Base-by-base conservation (phyloP, 2,113 vertebrate genomes). In the Crotalus viridis region DNA sequence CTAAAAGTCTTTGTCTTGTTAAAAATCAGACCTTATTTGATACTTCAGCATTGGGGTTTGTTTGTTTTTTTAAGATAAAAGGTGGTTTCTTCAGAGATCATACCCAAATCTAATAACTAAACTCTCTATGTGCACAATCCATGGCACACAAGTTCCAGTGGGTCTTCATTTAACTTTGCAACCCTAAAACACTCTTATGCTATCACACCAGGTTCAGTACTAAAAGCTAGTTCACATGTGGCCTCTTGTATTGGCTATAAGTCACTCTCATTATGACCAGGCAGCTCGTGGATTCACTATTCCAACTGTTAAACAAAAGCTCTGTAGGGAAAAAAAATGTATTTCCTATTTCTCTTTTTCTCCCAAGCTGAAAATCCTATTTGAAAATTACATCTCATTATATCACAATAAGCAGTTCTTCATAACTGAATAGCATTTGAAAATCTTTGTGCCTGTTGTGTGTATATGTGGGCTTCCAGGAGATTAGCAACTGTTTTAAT, bases 321-420 rank as follows among this genome's bases (percentile, higher is more conserved):
- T 74, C 4, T 54, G 87, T 74, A 13, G 5, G 1, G 0, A n/a
- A 26, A 5, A 48, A 54, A 90, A 43, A 1, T 0, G 0, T 88
- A 39, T 86, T 93, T 61, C n/a, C 46, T 33, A 22, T 52, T 57
- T 33, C 26, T 24, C 64, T 33, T 55, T 92, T 64, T 4, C n/a
- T 48, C 46, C 54, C 39, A 87, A 69, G 87, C 94, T 94, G 94
- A 48, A 95, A 95, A 94, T 94, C 92, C 92, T 95, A 90, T 93
- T 94, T 95, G 93, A 95, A 95, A 96, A 97, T 97, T 94, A 91
- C 51, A 92, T 94, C 90, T 97, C 97, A 98, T 97, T 96, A 95
- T 89, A 93, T 95, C 94, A 94, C 94, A 96, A 97, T 95, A 87
- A 95, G 87, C 86, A 92, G 86, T 95, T 94, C 88, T 55, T 93